Conservation (phyloP, 2,113 vertebrate genomes). For the Gopherus evgoodei region DNA sequence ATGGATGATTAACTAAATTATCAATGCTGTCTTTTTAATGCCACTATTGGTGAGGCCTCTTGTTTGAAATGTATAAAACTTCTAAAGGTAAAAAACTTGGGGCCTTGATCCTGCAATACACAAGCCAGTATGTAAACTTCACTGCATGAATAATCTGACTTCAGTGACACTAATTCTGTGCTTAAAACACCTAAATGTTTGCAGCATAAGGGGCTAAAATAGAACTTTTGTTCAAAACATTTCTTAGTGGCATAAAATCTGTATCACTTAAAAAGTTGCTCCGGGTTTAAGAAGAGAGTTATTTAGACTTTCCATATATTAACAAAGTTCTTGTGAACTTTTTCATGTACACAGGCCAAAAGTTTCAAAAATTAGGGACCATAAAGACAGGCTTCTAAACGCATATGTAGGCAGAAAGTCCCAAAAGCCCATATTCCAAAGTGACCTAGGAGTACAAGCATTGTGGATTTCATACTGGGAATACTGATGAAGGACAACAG, state of each 20-base stretch:
- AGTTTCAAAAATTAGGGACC: neutral
- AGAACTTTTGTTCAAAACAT: neutral
- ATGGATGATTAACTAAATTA: neutral
- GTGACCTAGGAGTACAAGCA: fast-evolving
- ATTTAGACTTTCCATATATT: neutral
- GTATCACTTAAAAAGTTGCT: neutral
- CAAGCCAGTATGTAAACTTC: neutral
- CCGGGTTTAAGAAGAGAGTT: neutral
- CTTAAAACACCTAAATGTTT: neutral
- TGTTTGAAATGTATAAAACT: fast-evolving
- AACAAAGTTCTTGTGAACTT: neutral
- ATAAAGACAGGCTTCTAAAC: neutral
- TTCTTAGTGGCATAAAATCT: neutral
- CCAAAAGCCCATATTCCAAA: neutral
- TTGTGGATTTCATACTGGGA: neutral
- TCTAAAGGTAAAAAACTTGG: slow-evolving; percentile 4
- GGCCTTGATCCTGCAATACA: neutral
- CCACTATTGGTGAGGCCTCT: neutral
- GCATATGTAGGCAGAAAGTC: neutral
- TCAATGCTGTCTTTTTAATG: neutral
- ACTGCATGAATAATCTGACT: neutral
- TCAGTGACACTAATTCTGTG: neutral
- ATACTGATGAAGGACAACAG: neutral
- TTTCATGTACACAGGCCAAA: neutral
- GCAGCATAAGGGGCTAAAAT: neutral